These are phyloP conservation scores for Pheosia gnoma DNA, from an alignment of 2,888 invertebrate species.

Conservation along the genomic window DNA sequence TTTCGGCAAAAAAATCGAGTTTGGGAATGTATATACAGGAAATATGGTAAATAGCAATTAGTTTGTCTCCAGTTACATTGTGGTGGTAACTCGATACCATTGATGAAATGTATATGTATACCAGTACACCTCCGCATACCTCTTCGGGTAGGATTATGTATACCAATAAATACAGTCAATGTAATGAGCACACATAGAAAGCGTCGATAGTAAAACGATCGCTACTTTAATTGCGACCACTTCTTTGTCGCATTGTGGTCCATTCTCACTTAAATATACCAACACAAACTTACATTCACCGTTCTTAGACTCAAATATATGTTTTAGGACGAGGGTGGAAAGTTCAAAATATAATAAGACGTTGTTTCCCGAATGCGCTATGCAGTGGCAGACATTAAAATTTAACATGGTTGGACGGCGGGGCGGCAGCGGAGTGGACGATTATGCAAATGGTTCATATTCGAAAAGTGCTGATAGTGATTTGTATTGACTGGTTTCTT, in stretches of 20 bases:
- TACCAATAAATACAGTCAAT: conserved; percentile 49
- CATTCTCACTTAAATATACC: conserved; percentile 48
- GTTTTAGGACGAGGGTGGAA: conserved; percentile 14
- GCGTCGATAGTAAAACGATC: conserved; percentile 38
- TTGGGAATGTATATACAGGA: too few relatives aligned
- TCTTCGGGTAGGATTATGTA: conserved; percentile 18
- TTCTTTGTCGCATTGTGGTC: conserved; percentile 51
- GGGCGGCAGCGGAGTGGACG: conserved; percentile 44
- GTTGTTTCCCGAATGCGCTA: conserved; percentile 15
- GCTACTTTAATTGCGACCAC: conserved; percentile 50
- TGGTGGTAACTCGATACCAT: not conserved
- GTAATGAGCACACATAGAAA: conserved; percentile 32
- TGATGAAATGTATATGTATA: not conserved
- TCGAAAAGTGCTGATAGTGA: conserved; percentile 40
- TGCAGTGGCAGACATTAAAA: conserved; percentile 43
- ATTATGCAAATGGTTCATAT: conserved; percentile 51
- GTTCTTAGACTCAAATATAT: not conserved
- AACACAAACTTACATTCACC: conserved; percentile 28
- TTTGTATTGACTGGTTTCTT: conserved; percentile 40
- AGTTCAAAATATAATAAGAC: conserved; percentile 8
- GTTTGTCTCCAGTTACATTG: too few relatives aligned
- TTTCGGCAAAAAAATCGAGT: too few relatives aligned
- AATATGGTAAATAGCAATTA: too few relatives aligned
- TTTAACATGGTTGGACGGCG: conserved; percentile 51
- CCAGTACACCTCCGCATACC: conserved; percentile 20